phyloP scores from a whole-genome alignment of 2,888 invertebrate species.

The Drosophila merina region DNA sequence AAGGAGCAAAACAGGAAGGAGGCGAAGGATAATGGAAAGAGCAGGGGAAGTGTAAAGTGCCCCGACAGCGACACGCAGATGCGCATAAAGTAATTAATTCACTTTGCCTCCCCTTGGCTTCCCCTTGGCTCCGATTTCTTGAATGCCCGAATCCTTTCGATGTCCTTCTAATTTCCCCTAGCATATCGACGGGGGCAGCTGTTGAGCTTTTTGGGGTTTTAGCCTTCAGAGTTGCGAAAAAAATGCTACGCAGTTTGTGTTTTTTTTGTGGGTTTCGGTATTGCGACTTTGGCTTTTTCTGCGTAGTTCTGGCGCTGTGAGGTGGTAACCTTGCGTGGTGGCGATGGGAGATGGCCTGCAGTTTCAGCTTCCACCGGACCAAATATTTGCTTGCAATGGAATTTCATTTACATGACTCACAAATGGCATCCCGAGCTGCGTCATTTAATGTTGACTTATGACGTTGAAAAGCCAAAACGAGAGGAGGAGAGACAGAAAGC shows the following conservation, averaged over 20 bases:
- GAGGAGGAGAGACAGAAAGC: slow-evolving; percentile 1
- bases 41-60: slow-evolving; percentile 42
- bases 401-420: slow-evolving; percentile 71
- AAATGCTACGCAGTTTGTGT: slow-evolving; percentile 56
- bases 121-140: background rate
- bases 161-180: slow-evolving; percentile 21
- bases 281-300: slow-evolving; percentile 24
- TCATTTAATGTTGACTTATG: slow-evolving; percentile 47
- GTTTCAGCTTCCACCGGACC: slow-evolving; percentile 56
- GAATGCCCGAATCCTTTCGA: slow-evolving; percentile 9
- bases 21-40: background rate
- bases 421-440: slow-evolving; percentile 54
- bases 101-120: slow-evolving; percentile 29
- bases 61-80: slow-evolving; percentile 64
- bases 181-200: slow-evolving; percentile 36
- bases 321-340: slow-evolving; percentile 12
- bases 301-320: slow-evolving; percentile 42
- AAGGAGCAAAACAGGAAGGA: background rate
- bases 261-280: slow-evolving; percentile 44
- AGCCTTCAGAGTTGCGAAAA: background rate
- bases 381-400: slow-evolving; percentile 64
- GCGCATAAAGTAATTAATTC: slow-evolving; percentile 77
- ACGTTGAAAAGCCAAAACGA: background rate
- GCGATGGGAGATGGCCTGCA: slow-evolving; percentile 17
- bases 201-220: slow-evolving; percentile 25